Conservation (phyloP, 2,113 vertebrate species). For the Xyrauchen texanus region DNA sequence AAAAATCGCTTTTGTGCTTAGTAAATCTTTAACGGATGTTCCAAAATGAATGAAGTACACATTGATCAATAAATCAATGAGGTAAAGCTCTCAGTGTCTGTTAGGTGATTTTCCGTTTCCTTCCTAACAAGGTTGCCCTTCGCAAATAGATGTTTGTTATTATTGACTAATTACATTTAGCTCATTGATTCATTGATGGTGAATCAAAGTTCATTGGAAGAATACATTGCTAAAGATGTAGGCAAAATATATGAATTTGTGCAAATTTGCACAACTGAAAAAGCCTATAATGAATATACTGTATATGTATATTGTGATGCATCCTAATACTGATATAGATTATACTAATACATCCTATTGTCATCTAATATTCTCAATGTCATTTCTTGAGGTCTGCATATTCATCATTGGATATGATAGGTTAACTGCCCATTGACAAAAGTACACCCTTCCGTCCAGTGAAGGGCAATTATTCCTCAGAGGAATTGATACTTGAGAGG, state of each 20-base stretch:
- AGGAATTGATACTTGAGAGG: conserved; percentile 53
- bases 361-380: conserved; percentile 27
- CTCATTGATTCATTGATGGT: conserved; percentile 27
- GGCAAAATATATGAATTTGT: too few species aligned
- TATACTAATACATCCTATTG: neutral
- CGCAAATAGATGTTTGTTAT: conserved; percentile 64
- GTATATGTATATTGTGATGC: neutral
- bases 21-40: conserved; percentile 47
- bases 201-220: conserved; percentile 29
- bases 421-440: conserved; percentile 40
- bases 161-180: conserved; percentile 67
- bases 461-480: conserved; percentile 47
- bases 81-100: conserved; percentile 74
- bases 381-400: conserved; percentile 11
- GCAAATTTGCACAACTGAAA: neutral
- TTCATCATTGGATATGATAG: conserved; percentile 20
- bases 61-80: conserved; percentile 82
- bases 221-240: conserved; percentile 11
- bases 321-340: neutral
- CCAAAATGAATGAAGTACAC: conserved; percentile 65
- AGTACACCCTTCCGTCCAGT: conserved; percentile 23
- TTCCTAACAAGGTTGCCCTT: conserved; percentile 67
- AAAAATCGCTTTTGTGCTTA: conserved; percentile 53
- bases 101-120: conserved; percentile 80
- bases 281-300: neutral